These are phyloP conservation scores for Sinotaia quadrata DNA, from an alignment of 2,888 invertebrate species.

Conservation along the genomic window DNA sequence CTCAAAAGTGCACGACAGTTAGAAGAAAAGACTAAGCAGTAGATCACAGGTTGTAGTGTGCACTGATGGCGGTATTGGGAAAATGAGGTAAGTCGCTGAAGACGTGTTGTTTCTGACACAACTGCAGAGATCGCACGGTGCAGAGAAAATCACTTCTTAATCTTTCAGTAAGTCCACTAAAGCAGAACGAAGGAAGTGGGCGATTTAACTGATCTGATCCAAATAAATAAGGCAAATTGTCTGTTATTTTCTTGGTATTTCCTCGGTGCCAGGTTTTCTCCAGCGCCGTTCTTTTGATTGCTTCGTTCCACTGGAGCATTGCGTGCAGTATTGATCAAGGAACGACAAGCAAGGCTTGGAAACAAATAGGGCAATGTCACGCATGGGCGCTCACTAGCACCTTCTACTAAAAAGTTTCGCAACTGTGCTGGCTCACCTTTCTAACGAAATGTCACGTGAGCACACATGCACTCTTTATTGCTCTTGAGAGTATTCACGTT, in stretches of 20 bases:
- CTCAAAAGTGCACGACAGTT: not conserved
- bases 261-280: conserved; percentile 10
- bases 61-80: too few relatives aligned
- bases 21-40: too few relatives aligned
- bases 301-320: conserved; percentile 5
- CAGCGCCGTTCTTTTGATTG: conserved; percentile 4
- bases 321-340: conserved; percentile 20
- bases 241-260: conserved; percentile 4
- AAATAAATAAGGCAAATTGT: conserved; percentile 25
- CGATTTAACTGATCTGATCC: conserved; percentile 26
- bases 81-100: too few relatives aligned
- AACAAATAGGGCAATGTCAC: conserved; percentile 9
- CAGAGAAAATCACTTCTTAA: not conserved
- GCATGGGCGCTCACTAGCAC: conserved; percentile 1
- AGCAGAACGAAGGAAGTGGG: conserved; percentile 25
- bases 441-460: not conserved
- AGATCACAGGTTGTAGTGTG: too few relatives aligned
- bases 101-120: conserved; percentile 21
- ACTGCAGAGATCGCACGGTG: conserved; percentile 13
- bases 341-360: not conserved
- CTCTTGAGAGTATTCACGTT: not conserved
- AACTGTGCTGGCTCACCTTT: not conserved
- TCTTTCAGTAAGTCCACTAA: not conserved
- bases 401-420: not conserved
- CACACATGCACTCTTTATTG: not conserved